These are phyloP conservation scores for Lytechinus pictus DNA, from an alignment of 35 echinoderm and acorn worm genomes.

Conservation along the genomic window DNA sequence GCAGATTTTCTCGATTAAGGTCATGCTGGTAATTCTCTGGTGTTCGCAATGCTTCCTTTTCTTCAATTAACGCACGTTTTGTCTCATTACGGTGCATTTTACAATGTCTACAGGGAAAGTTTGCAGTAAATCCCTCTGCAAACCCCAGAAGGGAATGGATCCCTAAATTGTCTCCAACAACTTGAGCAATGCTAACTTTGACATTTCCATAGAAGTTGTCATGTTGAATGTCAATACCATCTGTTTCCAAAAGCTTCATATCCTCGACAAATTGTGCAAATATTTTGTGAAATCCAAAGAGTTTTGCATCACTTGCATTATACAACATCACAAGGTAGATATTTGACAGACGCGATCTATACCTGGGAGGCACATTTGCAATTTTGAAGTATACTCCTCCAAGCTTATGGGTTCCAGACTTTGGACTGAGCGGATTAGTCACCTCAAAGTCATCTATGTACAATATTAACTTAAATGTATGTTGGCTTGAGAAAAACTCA, in stretches of 20 bases:
- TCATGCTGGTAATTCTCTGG: background rate
- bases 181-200: background rate
- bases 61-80: background rate
- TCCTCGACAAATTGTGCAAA: background rate
- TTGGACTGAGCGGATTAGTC: no score
- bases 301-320: background rate
- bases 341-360: no score
- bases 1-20: background rate
- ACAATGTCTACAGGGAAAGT: background rate
- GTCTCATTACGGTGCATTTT: constrained; percentile 21
- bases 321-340: background rate
- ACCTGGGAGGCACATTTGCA: no score
- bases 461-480: no score
- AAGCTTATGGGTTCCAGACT: no score
- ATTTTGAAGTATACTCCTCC: no score
- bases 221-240: background rate
- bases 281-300: background rate
- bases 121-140: background rate
- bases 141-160: background rate
- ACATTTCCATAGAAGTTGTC: background rate
- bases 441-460: no score
- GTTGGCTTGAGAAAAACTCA: no score
- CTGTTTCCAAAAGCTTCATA: background rate
- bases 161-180: background rate
- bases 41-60: background rate